Base-by-base conservation (phyloP, 2,888 invertebrate species). In the Carpatolechia fugitivella region DNA sequence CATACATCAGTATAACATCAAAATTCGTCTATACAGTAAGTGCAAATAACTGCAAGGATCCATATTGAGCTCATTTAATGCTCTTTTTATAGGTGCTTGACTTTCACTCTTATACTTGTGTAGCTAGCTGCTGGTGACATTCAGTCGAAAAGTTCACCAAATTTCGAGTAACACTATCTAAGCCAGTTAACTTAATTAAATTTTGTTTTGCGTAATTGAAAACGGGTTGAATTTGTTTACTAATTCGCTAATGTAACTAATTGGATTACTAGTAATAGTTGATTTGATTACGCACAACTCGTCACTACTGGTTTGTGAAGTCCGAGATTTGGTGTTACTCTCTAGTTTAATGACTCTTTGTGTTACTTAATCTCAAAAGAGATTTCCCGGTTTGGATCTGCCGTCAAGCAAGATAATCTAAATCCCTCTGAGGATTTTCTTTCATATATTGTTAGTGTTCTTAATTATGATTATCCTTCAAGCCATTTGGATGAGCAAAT, bases 391-490 rank as follows among this genome's bases (percentile, higher is more conserved):
- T 5, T 18, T 8, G 16, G 18, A 18, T 14, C 24, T 24, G 24
- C 44, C 44, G 46, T 20, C 44, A 35, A 54, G 49, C 20, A 16
- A 13, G 31, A 40, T 54, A 54, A 54, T 57, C 54, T 55, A 44
- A 35, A 58, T 58, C 48, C 49, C 54, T 41, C 18, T 36, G 56
- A 18, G 47, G 58, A 54, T 57, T 60, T 60, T 59, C 57, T 56
- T 60, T 61, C 54, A 41, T 54, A 40, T 44, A 52, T 57, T 36
- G 38, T 16, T 56, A 56, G 65, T 60, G 61, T 62, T 60, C 62
- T 29, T 57, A 57, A 68, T 66, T 60, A 65, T 56, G 53, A 56
- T 59, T 59, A 63, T 61, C 62, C 61, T 52, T 53, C 56, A 55
- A 59, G 61, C 51, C 50, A 36, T 49, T 59, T 52, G 60, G 62